Percentiles rank a stretch among this genome's conserved stretches.
Evolutionary conservation across 2,888 invertebrate species (phyloP).

Genomic region (Ptilodon capucinus): DNA sequence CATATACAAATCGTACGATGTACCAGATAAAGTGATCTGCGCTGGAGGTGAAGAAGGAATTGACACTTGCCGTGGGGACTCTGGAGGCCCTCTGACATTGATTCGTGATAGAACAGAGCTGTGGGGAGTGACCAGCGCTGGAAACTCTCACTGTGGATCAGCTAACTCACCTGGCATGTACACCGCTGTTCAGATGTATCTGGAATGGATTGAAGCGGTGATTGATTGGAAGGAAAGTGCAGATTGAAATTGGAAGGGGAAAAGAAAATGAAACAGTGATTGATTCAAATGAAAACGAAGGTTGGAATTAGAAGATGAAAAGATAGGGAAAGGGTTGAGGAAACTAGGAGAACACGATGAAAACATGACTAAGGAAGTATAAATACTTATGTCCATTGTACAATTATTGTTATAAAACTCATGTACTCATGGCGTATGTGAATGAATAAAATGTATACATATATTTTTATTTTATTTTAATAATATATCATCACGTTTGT

Average conservation of each 20-base stretch:
- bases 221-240: slow-evolving; percentile 12
- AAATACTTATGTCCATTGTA: no score
- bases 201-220: slow-evolving; percentile 46
- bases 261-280: no score
- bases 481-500: no score
- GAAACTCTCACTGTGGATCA: slow-evolving; percentile 47
- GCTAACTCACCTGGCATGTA: slow-evolving; percentile 53
- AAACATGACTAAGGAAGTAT: no score
- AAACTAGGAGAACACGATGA: no score
- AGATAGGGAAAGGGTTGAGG: no score
- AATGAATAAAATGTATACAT: no score
- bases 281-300: no score
- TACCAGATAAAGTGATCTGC: slow-evolving; percentile 49
- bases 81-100: slow-evolving; percentile 56
- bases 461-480: no score
- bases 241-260: background rate
- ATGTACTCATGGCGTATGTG: no score
- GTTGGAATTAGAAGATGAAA: no score
- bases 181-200: slow-evolving; percentile 46
- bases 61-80: slow-evolving; percentile 61
- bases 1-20: slow-evolving; percentile 25
- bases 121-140: slow-evolving; percentile 54
- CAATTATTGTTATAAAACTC: no score
- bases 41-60: slow-evolving; percentile 52
- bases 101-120: slow-evolving; percentile 37